These are phyloP conservation scores for Hassar affinis DNA, from an alignment of 2,113 vertebrate species.

Conservation along the genomic window DNA sequence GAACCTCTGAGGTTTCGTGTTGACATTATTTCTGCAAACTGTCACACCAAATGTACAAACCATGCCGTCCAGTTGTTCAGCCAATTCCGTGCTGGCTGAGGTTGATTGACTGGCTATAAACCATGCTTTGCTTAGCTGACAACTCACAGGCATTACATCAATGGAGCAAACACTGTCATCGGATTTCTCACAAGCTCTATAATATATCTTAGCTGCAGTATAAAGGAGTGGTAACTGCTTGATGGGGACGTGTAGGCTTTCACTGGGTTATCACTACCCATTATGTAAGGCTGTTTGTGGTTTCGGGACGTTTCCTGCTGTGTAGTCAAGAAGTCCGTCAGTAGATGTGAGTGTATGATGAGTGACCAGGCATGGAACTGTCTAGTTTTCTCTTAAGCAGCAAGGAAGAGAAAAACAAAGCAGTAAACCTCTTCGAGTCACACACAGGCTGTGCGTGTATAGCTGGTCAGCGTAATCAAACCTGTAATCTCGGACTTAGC, in stretches of 20 bases:
- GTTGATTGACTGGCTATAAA: constrained; percentile 48
- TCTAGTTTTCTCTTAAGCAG: neutral
- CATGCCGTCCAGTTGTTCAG: constrained; percentile 39
- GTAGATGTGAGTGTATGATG: constrained; percentile 26
- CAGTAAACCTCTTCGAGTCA: constrained; percentile 27
- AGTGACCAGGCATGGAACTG: constrained; percentile 22
- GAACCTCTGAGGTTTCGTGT: constrained; percentile 28
- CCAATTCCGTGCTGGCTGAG: constrained; percentile 49
- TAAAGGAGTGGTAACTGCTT: constrained; percentile 32
- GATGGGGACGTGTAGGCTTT: constrained; percentile 34
- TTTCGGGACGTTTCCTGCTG: constrained; percentile 40
- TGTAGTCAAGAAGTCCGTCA: constrained; percentile 20
- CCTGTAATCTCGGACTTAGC: constrained; percentile 77
- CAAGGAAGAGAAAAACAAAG: neutral
- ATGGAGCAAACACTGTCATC: constrained; percentile 57
- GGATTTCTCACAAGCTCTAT: constrained; percentile 49
- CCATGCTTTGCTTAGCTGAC: constrained; percentile 57
- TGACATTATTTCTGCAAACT: constrained; percentile 52
- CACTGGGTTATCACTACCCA: constrained; percentile 45
- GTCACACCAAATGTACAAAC: constrained; percentile 44
- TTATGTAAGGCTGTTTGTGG: constrained; percentile 47
- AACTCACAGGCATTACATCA: constrained; percentile 49
- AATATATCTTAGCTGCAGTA: constrained; percentile 37
- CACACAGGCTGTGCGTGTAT: constrained; percentile 57
- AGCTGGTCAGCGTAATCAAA: constrained; percentile 64